phyloP scores from a whole-genome alignment of 2,797 vertebrate species.

The Scolopax rusticola region DNA sequence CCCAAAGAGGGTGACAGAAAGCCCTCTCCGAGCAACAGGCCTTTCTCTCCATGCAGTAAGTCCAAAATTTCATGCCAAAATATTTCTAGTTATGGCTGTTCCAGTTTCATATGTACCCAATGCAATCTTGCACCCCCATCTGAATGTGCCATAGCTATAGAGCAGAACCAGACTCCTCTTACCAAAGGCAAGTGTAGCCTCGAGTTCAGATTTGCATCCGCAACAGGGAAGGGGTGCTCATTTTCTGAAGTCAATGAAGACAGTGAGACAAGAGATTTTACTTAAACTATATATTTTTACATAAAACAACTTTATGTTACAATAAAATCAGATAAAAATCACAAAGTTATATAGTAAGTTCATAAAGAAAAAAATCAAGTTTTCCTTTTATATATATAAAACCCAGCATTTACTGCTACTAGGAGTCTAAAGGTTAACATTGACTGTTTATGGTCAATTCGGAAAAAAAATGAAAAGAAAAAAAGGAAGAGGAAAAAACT shows the following conservation, averaged over 20 bases:
- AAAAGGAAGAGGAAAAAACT: not conserved
- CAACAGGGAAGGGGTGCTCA: not conserved
- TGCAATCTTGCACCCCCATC: not conserved
- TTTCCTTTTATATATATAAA: constrained; percentile 75
- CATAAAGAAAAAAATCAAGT: constrained; percentile 77
- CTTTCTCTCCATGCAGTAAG: not conserved
- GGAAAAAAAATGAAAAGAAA: not conserved
- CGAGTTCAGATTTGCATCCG: not conserved
- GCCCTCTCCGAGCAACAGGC: rapidly evolving
- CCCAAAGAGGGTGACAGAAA: not conserved
- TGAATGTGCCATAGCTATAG: rapidly evolving
- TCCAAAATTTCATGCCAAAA: not conserved
- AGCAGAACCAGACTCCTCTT: not conserved
- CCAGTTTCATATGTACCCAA: not conserved
- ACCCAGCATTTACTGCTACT: constrained; percentile 69
- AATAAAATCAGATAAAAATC: constrained; percentile 88
- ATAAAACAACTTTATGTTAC: constrained; percentile 86
- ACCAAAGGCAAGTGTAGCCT: not conserved
- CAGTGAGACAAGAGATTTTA: constrained; percentile 49
- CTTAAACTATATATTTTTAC: constrained; percentile 90
- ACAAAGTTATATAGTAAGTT: constrained; percentile 83
- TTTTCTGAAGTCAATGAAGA: constrained; percentile 13
- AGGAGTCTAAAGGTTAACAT: constrained; percentile 59
- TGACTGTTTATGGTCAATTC: constrained; percentile 39
- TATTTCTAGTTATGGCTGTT: not conserved